phyloP scores from a whole-genome alignment of 2,888 invertebrate species.

The Callyntrura guangdongensis region DNA sequence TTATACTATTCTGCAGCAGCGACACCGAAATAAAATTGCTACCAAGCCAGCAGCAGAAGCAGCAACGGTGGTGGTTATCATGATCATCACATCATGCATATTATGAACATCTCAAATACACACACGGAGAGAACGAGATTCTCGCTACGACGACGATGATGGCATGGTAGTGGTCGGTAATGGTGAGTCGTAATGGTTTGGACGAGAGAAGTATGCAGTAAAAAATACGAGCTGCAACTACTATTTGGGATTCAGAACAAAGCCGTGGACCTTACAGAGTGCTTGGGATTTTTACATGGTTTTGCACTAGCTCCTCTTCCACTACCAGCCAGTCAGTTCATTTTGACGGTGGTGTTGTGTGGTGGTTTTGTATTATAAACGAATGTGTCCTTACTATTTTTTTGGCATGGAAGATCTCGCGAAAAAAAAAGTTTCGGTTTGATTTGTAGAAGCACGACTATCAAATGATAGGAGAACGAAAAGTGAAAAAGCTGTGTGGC shows the following conservation, averaged over 20 bases:
- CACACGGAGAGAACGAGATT: background rate
- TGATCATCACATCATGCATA: conserved; percentile 11
- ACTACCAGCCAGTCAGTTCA: conserved; percentile 4
- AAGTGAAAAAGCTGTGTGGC: conserved; percentile 27
- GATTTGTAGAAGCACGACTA: conserved; percentile 45
- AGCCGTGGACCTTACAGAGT: background rate
- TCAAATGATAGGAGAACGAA: background rate
- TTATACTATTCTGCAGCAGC: conserved; percentile 14
- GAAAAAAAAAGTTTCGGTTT: conserved; percentile 12
- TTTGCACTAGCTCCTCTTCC: conserved; percentile 57
- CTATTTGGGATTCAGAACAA: conserved; percentile 13
- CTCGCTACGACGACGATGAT: conserved; percentile 17
- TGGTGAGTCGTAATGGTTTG: conserved; percentile 13
- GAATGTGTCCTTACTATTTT: conserved; percentile 1
- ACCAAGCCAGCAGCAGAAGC: background rate
- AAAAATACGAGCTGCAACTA: conserved; percentile 6
- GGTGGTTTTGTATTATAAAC: background rate
- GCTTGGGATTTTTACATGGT: conserved; percentile 43
- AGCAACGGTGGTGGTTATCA: conserved; percentile 1
- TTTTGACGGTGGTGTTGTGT: conserved; percentile 12
- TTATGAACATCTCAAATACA: conserved; percentile 2
- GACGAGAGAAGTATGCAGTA: conserved; percentile 26
- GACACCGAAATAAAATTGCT: conserved; percentile 14
- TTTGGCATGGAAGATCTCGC: background rate
- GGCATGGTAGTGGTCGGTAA: conserved; percentile 23